phyloP scores from a whole-genome alignment of 1,140 invertebrate genomes.

The Ruditapes philippinarum region DNA sequence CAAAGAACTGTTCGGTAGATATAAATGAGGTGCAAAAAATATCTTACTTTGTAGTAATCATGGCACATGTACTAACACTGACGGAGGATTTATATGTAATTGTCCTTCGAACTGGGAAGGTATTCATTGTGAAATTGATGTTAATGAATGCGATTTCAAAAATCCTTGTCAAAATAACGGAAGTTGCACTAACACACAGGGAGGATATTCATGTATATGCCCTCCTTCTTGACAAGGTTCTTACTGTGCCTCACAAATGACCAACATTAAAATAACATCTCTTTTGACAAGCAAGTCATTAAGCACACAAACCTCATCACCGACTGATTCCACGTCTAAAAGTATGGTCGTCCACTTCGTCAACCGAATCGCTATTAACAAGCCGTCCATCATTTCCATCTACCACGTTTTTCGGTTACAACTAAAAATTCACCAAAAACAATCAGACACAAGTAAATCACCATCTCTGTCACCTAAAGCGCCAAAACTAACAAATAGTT shows the following conservation, averaged over 20 bases:
- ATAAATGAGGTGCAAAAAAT: too few species aligned
- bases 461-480: neutral
- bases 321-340: too few species aligned
- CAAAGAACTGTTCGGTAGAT: too few species aligned
- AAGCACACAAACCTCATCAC: too few species aligned
- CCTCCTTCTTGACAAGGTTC: too few species aligned
- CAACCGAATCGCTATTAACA: neutral
- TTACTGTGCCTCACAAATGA: too few species aligned
- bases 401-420: neutral
- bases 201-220: neutral
- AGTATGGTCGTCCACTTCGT: neutral
- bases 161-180: slow-evolving; percentile 50
- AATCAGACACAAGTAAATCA: neutral
- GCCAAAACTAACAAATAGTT: neutral
- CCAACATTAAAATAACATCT: too few species aligned
- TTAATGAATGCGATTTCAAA: neutral
- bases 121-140: neutral
- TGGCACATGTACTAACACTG: neutral
- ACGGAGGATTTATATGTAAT: neutral
- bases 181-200: slow-evolving; percentile 8
- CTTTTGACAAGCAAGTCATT: too few species aligned
- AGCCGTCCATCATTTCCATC: neutral
- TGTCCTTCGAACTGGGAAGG: neutral
- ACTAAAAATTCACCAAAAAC: neutral
- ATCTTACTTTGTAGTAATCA: neutral